phyloP scores from a whole-genome alignment of 2,797 vertebrate genomes.

The Typhlichthys subterraneus region DNA sequence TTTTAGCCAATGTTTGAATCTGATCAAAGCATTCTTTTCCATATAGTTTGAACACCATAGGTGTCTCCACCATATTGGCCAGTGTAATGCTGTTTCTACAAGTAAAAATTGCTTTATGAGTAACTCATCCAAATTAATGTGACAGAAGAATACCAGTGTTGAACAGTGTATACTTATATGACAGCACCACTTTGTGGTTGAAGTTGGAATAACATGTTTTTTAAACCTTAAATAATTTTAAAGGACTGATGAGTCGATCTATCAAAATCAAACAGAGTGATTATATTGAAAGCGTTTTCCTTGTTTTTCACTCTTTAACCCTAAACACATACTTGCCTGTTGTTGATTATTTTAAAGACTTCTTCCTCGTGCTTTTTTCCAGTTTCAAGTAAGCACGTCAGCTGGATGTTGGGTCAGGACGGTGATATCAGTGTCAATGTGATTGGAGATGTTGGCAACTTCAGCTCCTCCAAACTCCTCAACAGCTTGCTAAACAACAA shows the following conservation, averaged over 20 bases:
- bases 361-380: neutral
- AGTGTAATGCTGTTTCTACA: no score
- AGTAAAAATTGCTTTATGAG: no score
- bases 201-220: slow-evolving; percentile 21
- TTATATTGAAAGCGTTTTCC: neutral
- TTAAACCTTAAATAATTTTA: neutral
- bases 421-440: slow-evolving; percentile 78
- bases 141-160: neutral
- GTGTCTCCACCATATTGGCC: no score
- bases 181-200: slow-evolving; percentile 69
- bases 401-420: slow-evolving; percentile 77
- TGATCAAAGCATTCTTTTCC: no score
- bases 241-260: neutral
- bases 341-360: neutral
- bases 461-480: slow-evolving; percentile 74
- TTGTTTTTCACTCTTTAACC: neutral
- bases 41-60: no score
- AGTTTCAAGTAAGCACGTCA: slow-evolving; percentile 61
- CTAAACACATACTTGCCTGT: neutral
- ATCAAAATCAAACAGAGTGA: neutral
- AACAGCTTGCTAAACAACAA: slow-evolving; percentile 58
- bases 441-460: slow-evolving; percentile 75
- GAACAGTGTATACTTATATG: slow-evolving; percentile 29
- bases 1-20: no score
- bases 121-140: no score